phyloP scores from a whole-genome alignment of 2,797 vertebrate species.

The Rhabdophis nuchalis region DNA sequence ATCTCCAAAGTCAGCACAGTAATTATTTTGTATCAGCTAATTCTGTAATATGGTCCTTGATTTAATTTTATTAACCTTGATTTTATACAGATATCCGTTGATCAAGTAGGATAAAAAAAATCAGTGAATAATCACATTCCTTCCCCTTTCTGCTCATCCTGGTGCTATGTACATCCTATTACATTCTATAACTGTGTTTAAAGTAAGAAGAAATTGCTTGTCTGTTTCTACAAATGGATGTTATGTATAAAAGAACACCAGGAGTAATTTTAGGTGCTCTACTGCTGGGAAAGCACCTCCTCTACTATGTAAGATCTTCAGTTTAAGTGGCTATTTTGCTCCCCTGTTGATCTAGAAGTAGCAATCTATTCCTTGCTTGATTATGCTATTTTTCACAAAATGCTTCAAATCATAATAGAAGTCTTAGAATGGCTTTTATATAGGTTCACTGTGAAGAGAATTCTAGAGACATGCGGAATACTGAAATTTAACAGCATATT shows the following conservation, averaged over 20 bases:
- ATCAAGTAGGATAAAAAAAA: not conserved
- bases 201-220: slow-evolving; percentile 7
- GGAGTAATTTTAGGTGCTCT: slow-evolving; percentile 2
- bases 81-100: not conserved
- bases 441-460: not conserved
- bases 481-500: not conserved
- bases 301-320: not conserved
- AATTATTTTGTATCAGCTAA: not conserved
- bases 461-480: not conserved
- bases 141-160: not conserved
- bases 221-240: not conserved
- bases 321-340: slow-evolving; percentile 22
- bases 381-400: not conserved
- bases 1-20: not conserved
- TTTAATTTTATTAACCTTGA: not conserved
- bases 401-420: not conserved
- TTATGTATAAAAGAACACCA: not conserved
- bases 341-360: slow-evolving; percentile 9
- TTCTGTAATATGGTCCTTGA: not conserved
- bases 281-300: not conserved
- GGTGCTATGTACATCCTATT: not conserved
- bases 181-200: not conserved
- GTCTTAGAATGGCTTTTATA: not conserved
- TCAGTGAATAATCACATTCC: not conserved
- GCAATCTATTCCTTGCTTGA: not conserved